A percentile compares a stretch with the other conserved stretches of the same genome.
Evolutionary conservation across 2,797 vertebrate species (phyloP).

Genomic region (Peromyscus aztecus): DNA sequence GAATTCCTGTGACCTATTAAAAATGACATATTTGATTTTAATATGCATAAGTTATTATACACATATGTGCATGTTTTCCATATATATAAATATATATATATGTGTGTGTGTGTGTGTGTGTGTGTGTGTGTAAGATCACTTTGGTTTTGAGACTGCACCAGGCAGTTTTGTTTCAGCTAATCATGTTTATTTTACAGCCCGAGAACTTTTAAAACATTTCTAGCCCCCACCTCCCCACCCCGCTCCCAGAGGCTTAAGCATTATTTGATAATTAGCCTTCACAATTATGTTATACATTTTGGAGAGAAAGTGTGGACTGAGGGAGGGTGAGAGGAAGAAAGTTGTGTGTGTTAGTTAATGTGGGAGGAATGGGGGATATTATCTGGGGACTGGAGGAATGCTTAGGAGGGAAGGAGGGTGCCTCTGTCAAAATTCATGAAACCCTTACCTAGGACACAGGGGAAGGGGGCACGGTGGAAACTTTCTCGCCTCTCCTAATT

Average conservation of each 20-base stretch:
- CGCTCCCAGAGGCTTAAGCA: constrained; percentile 90
- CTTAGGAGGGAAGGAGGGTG: constrained; percentile 83
- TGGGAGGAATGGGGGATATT: constrained; percentile 88
- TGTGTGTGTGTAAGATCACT: constrained; percentile 79
- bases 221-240: constrained; percentile 84
- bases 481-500: constrained; percentile 86
- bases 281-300: constrained; percentile 89
- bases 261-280: constrained; percentile 92
- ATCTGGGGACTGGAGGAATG: constrained; percentile 87
- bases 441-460: constrained; percentile 80
- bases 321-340: constrained; percentile 83
- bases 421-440: constrained; percentile 86
- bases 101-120: background rate
- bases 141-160: constrained; percentile 88
- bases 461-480: constrained; percentile 78
- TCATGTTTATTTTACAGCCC: constrained; percentile 89
- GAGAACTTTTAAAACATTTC: constrained; percentile 90
- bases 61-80: constrained; percentile 1
- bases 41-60: constrained; percentile 6
- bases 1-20: constrained; percentile 81
- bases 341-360: constrained; percentile 86
- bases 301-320: constrained; percentile 81
- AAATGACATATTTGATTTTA: constrained; percentile 77
- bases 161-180: constrained; percentile 90
- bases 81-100: constrained; percentile 65